Evolutionary conservation across 1,140 invertebrate species (phyloP).

Genomic region (Colletes gigas): DNA sequence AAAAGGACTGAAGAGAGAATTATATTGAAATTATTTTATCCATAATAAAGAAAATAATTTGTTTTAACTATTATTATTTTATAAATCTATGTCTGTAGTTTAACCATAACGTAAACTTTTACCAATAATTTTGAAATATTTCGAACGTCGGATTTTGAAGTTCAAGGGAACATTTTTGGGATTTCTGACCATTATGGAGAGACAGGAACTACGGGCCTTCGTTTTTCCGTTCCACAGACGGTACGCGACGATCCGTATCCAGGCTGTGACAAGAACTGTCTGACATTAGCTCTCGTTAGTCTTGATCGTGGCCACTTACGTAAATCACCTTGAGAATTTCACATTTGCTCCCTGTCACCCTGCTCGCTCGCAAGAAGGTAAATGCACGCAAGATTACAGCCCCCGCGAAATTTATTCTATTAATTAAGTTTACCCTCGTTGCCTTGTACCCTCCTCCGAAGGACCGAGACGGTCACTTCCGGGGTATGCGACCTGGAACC

Average conservation of each 20-base stretch:
- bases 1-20: too few species aligned
- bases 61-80: too few species aligned
- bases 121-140: too few species aligned
- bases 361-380: conserved; percentile 53
- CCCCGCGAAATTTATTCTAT: conserved; percentile 67
- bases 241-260: conserved; percentile 15
- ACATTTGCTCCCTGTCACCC: conserved; percentile 52
- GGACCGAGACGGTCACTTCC: conserved; percentile 48
- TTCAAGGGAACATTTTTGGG: too few species aligned
- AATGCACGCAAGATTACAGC: conserved; percentile 64
- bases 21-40: too few species aligned
- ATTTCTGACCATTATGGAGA: too few species aligned
- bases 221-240: conserved; percentile 13
- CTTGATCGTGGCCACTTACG: conserved; percentile 70
- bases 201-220: neutral
- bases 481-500: conserved; percentile 29
- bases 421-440: conserved; percentile 66
- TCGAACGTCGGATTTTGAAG: too few species aligned
- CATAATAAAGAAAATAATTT: too few species aligned
- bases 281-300: conserved; percentile 69
- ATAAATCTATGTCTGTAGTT: too few species aligned
- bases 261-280: conserved; percentile 52
- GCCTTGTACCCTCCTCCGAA: conserved; percentile 8
- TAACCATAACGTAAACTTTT: too few species aligned
- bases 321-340: conserved; percentile 66